Conservation (phyloP, 2,797 vertebrate genomes). For the Lerista edwardsae region DNA sequence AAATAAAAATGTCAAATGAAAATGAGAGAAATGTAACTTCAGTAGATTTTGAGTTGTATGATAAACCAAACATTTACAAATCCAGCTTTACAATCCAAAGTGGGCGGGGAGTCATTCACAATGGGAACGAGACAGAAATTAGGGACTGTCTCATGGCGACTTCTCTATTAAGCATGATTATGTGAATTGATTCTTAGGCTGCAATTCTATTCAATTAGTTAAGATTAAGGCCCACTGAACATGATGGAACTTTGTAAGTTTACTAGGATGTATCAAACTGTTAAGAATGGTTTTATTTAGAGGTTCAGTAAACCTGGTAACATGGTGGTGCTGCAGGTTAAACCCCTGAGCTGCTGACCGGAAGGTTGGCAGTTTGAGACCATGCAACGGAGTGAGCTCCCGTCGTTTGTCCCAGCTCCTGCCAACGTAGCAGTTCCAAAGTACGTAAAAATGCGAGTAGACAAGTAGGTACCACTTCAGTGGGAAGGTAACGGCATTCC, state of each 20-base stretch:
- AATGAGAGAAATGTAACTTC: constrained; percentile 1
- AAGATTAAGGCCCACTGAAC: neutral
- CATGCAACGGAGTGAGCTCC: no score
- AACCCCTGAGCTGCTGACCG: no score
- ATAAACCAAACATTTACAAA: neutral
- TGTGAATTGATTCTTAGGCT: neutral
- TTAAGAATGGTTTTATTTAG: neutral
- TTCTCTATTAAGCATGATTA: neutral
- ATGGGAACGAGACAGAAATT: no score
- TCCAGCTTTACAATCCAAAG: neutral
- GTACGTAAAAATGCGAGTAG: no score
- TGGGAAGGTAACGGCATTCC: no score
- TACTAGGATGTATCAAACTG: no score
- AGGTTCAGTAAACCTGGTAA: neutral
- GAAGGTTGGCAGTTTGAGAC: no score
- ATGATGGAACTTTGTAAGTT: neutral
- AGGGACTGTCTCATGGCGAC: neutral
- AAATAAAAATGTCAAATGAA: constrained; percentile 10
- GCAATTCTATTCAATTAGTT: neutral
- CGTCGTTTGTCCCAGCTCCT: no score
- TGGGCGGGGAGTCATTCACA: neutral
- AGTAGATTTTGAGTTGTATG: neutral
- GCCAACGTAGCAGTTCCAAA: no score
- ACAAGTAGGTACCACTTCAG: no score
- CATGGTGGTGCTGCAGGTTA: no score